phyloP scores from a whole-genome alignment of 2,797 vertebrate species.

The Podarcis siculus region DNA sequence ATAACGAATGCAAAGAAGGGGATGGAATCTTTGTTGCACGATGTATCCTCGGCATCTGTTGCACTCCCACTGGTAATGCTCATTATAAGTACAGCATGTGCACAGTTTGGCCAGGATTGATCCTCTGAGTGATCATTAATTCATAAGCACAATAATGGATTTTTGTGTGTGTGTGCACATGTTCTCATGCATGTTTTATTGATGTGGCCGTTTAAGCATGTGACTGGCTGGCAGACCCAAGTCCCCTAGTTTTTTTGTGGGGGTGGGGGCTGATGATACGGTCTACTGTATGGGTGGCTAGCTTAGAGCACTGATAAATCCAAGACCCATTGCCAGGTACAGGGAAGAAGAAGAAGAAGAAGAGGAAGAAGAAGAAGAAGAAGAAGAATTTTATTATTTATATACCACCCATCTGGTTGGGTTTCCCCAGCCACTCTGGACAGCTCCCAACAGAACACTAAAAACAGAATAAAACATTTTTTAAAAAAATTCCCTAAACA shows the following conservation, averaged over 20 bases:
- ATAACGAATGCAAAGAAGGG: fast-evolving
- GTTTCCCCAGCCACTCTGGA: too few relatives aligned
- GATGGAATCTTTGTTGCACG: neutral
- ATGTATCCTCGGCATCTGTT: neutral
- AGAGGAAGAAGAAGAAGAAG: too few relatives aligned
- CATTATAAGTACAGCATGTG: neutral
- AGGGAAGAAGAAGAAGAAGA: too few relatives aligned
- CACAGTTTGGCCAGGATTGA: conserved; percentile 24
- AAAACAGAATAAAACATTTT: too few relatives aligned
- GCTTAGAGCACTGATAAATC: neutral
- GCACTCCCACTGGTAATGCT: conserved; percentile 36
- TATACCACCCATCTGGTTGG: too few relatives aligned
- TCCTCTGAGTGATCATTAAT: conserved; percentile 23
- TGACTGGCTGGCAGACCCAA: fast-evolving
- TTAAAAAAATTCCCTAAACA: too few relatives aligned
- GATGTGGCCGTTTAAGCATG: neutral
- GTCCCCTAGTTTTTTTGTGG: fast-evolving
- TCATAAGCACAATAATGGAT: conserved; percentile 29
- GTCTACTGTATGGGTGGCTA: too few relatives aligned
- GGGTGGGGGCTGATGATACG: neutral
- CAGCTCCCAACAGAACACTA: too few relatives aligned
- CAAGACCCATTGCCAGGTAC: neutral
- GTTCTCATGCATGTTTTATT: conserved; percentile 10
- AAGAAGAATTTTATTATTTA: too few relatives aligned
- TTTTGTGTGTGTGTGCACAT: neutral